Evolutionary conservation across 1,140 invertebrate species (phyloP).

Genomic region (Drosophila ambigua): DNA sequence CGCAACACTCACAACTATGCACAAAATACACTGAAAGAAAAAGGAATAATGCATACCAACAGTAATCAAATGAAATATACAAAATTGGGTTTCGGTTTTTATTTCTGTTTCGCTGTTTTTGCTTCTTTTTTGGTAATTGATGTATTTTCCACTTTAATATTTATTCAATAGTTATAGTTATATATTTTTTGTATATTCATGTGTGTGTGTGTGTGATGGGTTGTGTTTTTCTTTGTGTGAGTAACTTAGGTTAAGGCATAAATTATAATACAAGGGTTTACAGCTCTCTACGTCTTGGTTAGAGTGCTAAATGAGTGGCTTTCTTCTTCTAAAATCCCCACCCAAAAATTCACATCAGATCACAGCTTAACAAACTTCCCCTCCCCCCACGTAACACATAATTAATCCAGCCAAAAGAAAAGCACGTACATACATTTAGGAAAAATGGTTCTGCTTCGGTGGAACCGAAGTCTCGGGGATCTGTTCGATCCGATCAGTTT

Average conservation of each 20-base stretch:
- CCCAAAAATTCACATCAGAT: slow-evolving; percentile 38
- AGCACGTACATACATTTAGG: neutral
- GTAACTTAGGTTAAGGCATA: slow-evolving; percentile 60
- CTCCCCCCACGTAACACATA: too few species aligned
- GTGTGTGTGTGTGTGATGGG: slow-evolving; percentile 13
- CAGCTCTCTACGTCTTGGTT: slow-evolving; percentile 7
- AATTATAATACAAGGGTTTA: slow-evolving; percentile 73
- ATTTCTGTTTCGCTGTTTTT: slow-evolving; percentile 8
- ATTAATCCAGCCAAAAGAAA: too few species aligned
- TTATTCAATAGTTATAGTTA: slow-evolving; percentile 70
- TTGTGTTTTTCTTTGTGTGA: slow-evolving; percentile 12
- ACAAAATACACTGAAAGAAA: slow-evolving; percentile 65
- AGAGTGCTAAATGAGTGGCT: slow-evolving; percentile 39
- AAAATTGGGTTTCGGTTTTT: slow-evolving; percentile 22
- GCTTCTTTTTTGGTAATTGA: slow-evolving; percentile 29
- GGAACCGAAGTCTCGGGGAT: slow-evolving; percentile 16
- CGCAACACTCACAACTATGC: slow-evolving; percentile 59
- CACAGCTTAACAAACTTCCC: slow-evolving; percentile 33
- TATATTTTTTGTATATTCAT: slow-evolving; percentile 31
- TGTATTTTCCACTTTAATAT: slow-evolving; percentile 32
- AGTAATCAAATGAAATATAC: slow-evolving; percentile 45
- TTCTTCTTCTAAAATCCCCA: neutral
- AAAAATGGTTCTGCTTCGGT: slow-evolving; percentile 24
- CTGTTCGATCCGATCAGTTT: slow-evolving; percentile 5
- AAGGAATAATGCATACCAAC: slow-evolving; percentile 46